Evolutionary conservation across 2,888 invertebrate genomes (phyloP).

Genomic region (Teleiodes luculella): DNA sequence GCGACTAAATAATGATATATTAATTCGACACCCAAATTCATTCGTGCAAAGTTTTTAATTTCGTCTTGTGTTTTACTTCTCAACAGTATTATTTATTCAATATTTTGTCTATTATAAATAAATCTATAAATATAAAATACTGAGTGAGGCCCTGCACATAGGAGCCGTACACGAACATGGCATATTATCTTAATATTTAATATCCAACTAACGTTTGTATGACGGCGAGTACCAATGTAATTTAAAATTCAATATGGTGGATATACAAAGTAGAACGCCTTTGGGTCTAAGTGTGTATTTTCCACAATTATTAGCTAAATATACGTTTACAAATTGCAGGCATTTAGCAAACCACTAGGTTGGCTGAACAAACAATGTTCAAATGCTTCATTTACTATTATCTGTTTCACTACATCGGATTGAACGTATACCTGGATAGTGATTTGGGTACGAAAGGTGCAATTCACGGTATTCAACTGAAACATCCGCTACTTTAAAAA

Average conservation of each 20-base stretch:
- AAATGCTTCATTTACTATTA: background rate
- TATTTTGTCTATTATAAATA: no score
- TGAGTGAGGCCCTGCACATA: background rate
- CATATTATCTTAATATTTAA: constrained; percentile 67
- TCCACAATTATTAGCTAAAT: background rate
- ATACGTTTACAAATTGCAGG: constrained; percentile 16
- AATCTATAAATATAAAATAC: no score
- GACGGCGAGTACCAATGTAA: constrained; percentile 42
- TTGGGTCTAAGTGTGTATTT: background rate
- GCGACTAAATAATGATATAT: no score
- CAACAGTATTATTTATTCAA: no score
- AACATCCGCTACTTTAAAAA: background rate
- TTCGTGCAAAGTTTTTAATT: no score
- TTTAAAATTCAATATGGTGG: constrained; percentile 53
- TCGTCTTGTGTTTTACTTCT: no score
- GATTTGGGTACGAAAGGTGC: no score
- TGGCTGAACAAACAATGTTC: background rate
- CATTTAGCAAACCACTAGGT: constrained; percentile 20
- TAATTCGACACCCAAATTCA: no score
- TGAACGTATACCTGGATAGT: no score
- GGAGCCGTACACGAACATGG: constrained; percentile 25
- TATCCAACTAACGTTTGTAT: constrained; percentile 62
- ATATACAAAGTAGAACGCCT: constrained; percentile 14
- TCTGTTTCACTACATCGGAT: background rate
- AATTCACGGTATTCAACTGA: no score